Percentiles rank a stretch among this genome's conserved stretches.
Evolutionary conservation across 1,140 invertebrate genomes (phyloP).

Genomic region (Catajapyx aquilonaris): DNA sequence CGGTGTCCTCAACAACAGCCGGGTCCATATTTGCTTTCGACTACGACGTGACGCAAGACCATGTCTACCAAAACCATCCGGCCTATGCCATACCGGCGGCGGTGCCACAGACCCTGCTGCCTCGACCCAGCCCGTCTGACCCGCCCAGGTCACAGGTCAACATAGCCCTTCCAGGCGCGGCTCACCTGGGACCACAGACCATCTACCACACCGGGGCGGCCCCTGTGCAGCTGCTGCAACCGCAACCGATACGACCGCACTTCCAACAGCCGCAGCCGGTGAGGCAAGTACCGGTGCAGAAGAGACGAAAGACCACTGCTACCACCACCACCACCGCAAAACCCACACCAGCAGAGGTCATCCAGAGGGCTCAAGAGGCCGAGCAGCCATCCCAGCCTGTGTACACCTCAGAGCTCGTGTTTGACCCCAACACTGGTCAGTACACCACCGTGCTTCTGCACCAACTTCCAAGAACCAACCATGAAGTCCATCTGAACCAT

Average conservation of each 20-base stretch:
- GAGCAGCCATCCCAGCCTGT: conserved; percentile 28
- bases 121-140: no score
- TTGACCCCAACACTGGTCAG: conserved; percentile 49
- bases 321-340: not conserved
- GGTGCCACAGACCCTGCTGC: not conserved
- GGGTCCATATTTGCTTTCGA: no score
- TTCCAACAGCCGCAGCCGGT: conserved; percentile 18
- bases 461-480: conserved; percentile 39
- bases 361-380: conserved; percentile 4
- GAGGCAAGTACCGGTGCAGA: conserved; percentile 7
- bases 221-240: no score
- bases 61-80: conserved; percentile 4
- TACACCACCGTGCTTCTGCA: conserved; percentile 62
- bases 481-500: conserved; percentile 39
- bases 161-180: conserved; percentile 13
- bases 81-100: conserved; percentile 5
- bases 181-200: no score
- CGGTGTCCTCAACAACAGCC: no score
- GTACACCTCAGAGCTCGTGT: conserved; percentile 53
- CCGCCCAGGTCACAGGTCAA: conserved; percentile 20
- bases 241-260: conserved; percentile 8
- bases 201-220: no score
- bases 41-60: no score
- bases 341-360: conserved; percentile 3
- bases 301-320: not conserved